A percentile compares a stretch with the other conserved stretches of the same genome.
Evolutionary conservation across 2,888 invertebrate genomes (phyloP).

Genomic region (Sepioteuthis lessoniana): DNA sequence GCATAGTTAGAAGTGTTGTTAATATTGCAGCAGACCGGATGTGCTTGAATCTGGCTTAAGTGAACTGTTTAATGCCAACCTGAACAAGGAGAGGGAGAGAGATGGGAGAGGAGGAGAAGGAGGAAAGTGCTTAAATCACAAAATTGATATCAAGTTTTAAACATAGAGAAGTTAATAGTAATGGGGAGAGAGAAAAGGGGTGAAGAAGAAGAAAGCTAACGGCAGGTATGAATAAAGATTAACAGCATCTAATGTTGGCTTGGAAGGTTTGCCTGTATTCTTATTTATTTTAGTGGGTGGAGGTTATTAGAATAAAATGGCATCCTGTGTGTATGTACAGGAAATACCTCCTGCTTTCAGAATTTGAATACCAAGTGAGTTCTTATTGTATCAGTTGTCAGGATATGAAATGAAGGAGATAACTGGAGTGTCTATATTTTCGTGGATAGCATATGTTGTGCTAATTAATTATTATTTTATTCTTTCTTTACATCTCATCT

Average conservation of each 20-base stretch:
- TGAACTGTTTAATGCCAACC: slow-evolving; percentile 24
- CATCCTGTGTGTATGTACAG: slow-evolving; percentile 33
- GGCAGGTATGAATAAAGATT: slow-evolving; percentile 33
- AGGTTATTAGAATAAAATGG: slow-evolving; percentile 33
- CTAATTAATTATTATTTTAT: background rate
- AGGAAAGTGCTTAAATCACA: too few species aligned
- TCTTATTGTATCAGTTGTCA: slow-evolving; percentile 33
- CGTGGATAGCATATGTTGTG: background rate
- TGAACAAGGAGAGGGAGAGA: background rate
- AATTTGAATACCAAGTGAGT: slow-evolving; percentile 23
- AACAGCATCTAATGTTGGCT: background rate
- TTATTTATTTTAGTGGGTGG: slow-evolving; percentile 24
- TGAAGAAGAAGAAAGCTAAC: background rate
- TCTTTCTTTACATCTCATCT: background rate
- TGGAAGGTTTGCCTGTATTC: slow-evolving; percentile 6
- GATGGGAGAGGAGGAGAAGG: too few species aligned
- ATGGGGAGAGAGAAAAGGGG: background rate
- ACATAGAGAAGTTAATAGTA: background rate
- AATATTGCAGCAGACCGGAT: background rate
- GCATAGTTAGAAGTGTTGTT: slow-evolving; percentile 33
- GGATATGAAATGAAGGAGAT: background rate
- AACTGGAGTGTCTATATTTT: background rate
- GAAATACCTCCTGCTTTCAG: slow-evolving; percentile 33
- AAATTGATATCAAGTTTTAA: background rate
- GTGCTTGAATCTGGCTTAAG: slow-evolving; percentile 33